A percentile compares a stretch with the other conserved stretches of the same genome.
These are phyloP conservation scores for Microchirus variegatus DNA, from an alignment of 2,797 vertebrate species.

Conservation along the genomic window DNA sequence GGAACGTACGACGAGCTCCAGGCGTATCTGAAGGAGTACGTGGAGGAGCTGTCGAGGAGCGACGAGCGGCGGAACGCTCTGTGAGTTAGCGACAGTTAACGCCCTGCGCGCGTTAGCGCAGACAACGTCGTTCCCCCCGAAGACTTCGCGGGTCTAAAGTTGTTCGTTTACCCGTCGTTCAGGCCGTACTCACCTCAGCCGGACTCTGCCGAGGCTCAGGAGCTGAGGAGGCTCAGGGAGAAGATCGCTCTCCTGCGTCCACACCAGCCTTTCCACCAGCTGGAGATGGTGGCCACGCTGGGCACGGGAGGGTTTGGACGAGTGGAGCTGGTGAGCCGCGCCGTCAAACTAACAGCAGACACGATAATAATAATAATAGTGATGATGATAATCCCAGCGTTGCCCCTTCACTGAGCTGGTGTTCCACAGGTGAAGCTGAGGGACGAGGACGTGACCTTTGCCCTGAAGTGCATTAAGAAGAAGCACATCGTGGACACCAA, in stretches of 20 bases:
- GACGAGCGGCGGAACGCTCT: conserved; percentile 79
- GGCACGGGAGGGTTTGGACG: conserved; percentile 85
- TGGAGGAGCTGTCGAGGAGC: conserved; percentile 79
- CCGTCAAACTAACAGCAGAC: not conserved
- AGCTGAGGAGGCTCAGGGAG: conserved; percentile 73
- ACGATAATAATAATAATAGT: no score
- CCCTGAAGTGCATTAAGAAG: conserved; percentile 86
- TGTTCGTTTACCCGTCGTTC: not conserved
- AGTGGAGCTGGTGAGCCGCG: conserved; percentile 81
- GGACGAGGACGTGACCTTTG: conserved; percentile 80
- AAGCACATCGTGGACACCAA: conserved; percentile 84
- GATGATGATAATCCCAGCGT: not conserved
- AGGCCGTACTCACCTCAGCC: conserved; percentile 73
- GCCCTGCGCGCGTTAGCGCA: no score
- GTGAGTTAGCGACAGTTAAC: no score
- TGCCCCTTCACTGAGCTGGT: conserved; percentile 42
- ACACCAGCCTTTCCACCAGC: conserved; percentile 72
- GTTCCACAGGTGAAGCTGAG: conserved; percentile 79
- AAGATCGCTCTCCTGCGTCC: conserved; percentile 65
- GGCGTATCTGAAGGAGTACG: conserved; percentile 79
- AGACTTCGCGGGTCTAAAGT: no score
- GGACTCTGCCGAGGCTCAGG: conserved; percentile 67
- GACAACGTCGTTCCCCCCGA: no score
- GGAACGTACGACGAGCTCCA: conserved; percentile 86
- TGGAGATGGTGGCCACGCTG: conserved; percentile 79